A percentile compares a stretch with the other conserved stretches of the same genome.
phyloP scores from a whole-genome alignment of 2,113 vertebrate species.

The Oreochromis spilurus region DNA sequence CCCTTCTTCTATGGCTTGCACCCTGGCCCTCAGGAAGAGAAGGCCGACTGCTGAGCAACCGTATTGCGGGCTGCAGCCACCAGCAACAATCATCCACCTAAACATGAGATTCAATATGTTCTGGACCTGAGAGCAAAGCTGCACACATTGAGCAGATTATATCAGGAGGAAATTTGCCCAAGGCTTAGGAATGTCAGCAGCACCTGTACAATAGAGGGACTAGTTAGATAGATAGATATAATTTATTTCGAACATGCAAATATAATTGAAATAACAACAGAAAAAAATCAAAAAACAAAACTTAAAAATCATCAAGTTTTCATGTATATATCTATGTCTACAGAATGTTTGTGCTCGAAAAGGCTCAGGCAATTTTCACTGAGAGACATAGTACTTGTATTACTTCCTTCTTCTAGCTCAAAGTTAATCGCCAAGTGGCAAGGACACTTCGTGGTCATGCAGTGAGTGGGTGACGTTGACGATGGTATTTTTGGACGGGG shows the following conservation, averaged over 20 bases:
- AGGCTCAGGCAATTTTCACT: background rate
- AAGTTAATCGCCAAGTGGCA: background rate
- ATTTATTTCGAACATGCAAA: too few species aligned
- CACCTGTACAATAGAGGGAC: background rate
- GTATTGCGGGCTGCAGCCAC: rapidly evolving
- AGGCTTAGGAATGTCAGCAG: background rate
- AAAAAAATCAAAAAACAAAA: too few species aligned
- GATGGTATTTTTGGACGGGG: background rate
- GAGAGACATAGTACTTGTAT: background rate
- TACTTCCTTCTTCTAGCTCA: background rate
- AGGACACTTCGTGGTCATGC: background rate
- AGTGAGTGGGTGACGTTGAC: too few species aligned
- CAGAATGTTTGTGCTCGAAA: too few species aligned
- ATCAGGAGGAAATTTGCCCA: background rate
- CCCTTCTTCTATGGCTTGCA: background rate
- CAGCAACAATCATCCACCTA: background rate
- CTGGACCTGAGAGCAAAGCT: background rate
- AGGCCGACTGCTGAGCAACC: background rate
- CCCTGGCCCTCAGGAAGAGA: background rate
- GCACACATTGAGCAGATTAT: background rate
- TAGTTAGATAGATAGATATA: background rate
- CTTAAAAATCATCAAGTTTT: too few species aligned
- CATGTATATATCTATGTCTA: too few species aligned
- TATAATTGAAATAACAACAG: too few species aligned
- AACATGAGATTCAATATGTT: background rate